Evolutionary conservation across 2,797 vertebrate genomes (phyloP), one percentile per base, ranked within the genome.

Genomic region (Sebastes dallii): DNA sequence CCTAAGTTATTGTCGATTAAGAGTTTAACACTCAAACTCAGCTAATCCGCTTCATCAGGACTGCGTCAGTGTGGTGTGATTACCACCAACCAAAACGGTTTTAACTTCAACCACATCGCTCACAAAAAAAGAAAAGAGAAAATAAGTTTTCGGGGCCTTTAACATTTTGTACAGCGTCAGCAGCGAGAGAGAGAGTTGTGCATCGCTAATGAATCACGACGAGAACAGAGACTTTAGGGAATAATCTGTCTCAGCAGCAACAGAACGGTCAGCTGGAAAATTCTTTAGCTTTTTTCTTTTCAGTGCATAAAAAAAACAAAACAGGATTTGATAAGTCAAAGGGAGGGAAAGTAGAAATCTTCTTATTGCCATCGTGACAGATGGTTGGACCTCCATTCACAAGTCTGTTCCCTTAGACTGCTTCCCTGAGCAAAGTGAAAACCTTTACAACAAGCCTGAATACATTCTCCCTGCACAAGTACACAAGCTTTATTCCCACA

Each of bases 371-470:
- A 54, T 64, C 2, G 86, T 89, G 86, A 91, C 92, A 93, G 93
- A 94, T 87, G 93, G 91, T 79, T 81, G 91, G 78, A 76, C 72
- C 75, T 89, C 88, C 79, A 89, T 94, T 94, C 90, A 92, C 58
- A 81, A 90, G 87, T 80, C 75, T 29, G 88, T 90, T 91, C 84
- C 87, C 65, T 90, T 75, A 90, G 61, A 92, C 88, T 83, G 91
- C 87, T 90, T 92, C 90, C 81, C 84, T 92, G 89, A 90, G 65
- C 92, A 90, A 90, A 90, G 90, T 91, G 83, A 93, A 94, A 95
- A 90, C 82, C 86, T 81, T 89, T 78, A 83, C 72, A 88, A 85
- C 82, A 50, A 71, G 75, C 68, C 78, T 88, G 88, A 89, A 94
- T 89, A 82, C 78, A 78, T 88, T 91, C 77, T 86, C 77, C 88